phyloP scores from a whole-genome alignment of 2,888 invertebrate species.

The Drosophila recens region DNA sequence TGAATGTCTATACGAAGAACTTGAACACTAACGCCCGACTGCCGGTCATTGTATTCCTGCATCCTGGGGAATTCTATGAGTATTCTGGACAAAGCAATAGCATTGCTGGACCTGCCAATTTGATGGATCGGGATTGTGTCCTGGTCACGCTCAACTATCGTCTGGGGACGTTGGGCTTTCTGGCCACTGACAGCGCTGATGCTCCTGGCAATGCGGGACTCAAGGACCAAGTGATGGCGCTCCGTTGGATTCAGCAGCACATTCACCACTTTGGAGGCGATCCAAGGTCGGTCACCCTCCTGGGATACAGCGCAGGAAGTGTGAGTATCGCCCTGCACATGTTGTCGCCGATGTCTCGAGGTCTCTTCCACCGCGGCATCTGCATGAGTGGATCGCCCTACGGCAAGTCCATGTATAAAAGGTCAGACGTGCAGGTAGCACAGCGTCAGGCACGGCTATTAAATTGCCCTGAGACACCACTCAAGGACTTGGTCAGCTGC shows the following conservation, averaged over 20 bases:
- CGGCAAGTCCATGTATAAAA: slow-evolving; percentile 86
- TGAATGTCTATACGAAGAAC: slow-evolving; percentile 87
- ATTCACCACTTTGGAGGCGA: slow-evolving; percentile 89
- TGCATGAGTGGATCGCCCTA: slow-evolving; percentile 89
- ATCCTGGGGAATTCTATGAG: slow-evolving; percentile 88
- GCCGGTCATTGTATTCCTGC: slow-evolving; percentile 89
- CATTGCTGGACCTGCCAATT: slow-evolving; percentile 86
- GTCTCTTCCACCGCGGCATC: slow-evolving; percentile 89
- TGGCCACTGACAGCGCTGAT: slow-evolving; percentile 88
- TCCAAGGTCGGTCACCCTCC: slow-evolving; percentile 88
- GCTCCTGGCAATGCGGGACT: slow-evolving; percentile 90
- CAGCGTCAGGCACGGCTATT: slow-evolving; percentile 87
- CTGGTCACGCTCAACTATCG: slow-evolving; percentile 89
- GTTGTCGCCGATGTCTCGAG: slow-evolving; percentile 89
- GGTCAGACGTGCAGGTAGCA: slow-evolving; percentile 87
- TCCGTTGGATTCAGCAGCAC: slow-evolving; percentile 89
- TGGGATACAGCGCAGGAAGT: slow-evolving; percentile 87
- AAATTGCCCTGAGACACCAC: slow-evolving; percentile 87
- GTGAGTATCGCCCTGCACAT: slow-evolving; percentile 86
- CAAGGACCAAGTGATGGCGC: slow-evolving; percentile 89
- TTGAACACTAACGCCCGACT: slow-evolving; percentile 41
- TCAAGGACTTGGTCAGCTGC: slow-evolving; percentile 87
- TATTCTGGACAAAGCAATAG: slow-evolving; percentile 87
- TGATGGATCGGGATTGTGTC: slow-evolving; percentile 88
- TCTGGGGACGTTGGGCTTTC: slow-evolving; percentile 86